These are phyloP conservation scores for Orchesella flavescens DNA, from an alignment of 2,888 invertebrate species.

Conservation along the genomic window DNA sequence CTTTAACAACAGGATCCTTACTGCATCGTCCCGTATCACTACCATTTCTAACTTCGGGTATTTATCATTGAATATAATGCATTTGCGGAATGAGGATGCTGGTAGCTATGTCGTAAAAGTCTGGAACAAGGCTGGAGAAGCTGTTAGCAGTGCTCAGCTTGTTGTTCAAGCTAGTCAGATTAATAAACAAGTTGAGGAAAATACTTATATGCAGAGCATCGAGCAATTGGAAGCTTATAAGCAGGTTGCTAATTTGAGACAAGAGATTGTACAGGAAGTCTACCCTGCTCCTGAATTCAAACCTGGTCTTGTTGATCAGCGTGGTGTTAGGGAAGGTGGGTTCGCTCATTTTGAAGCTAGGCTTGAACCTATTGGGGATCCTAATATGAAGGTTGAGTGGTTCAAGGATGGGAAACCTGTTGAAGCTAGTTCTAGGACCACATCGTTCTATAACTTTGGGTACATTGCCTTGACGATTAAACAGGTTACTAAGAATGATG, in stretches of 20 bases:
- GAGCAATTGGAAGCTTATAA: conserved; percentile 93
- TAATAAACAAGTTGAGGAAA: conserved; percentile 80
- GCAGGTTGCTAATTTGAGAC: conserved; percentile 85
- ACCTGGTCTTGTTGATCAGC: conserved; percentile 90
- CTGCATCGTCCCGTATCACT: conserved; percentile 97
- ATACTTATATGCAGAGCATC: conserved; percentile 88
- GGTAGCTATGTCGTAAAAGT: conserved; percentile 95
- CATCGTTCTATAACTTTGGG: conserved; percentile 94
- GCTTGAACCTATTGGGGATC: conserved; percentile 89
- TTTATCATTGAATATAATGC: conserved; percentile 98
- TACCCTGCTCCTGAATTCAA: conserved; percentile 89
- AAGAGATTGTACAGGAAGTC: conserved; percentile 81
- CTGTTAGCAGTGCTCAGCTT: conserved; percentile 73
- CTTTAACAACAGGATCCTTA: conserved; percentile 88
- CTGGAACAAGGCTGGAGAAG: conserved; percentile 91
- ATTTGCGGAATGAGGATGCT: conserved; percentile 98
- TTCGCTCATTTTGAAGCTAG: conserved; percentile 97
- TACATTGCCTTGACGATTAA: conserved; percentile 95
- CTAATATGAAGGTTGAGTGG: conserved; percentile 91
- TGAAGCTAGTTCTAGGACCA: conserved; percentile 94
- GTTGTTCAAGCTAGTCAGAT: conserved; percentile 75
- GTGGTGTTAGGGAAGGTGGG: conserved; percentile 90
- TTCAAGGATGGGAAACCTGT: conserved; percentile 91
- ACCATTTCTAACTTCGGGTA: conserved; percentile 99
- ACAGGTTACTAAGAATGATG: conserved; percentile 90